These are phyloP conservation scores for Verasper variegatus DNA, from an alignment of 2,113 vertebrate species.

Conservation along the genomic window DNA sequence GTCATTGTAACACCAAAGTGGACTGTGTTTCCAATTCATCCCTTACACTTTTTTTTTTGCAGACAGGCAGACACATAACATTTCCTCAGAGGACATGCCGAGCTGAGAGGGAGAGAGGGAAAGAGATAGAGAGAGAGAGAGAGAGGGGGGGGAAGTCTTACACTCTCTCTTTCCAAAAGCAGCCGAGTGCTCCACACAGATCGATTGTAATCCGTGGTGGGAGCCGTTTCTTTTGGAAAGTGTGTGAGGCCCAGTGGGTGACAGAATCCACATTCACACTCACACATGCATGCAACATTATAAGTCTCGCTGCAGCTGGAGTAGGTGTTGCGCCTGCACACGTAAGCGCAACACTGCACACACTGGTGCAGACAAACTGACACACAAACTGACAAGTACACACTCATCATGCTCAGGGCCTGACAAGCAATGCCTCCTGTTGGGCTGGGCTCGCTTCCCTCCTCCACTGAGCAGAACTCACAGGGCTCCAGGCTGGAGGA, in stretches of 20 bases:
- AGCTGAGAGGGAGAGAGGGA: constrained; percentile 1
- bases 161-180: constrained; percentile 52
- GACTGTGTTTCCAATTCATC: constrained; percentile 63
- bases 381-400: constrained; percentile 49
- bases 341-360: constrained; percentile 2
- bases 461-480: constrained; percentile 66
- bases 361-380: constrained; percentile 45
- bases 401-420: constrained; percentile 53
- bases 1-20: constrained; percentile 64
- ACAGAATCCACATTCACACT: constrained; percentile 66
- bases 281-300: constrained; percentile 56
- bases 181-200: constrained; percentile 68
- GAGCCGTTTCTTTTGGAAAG: constrained; percentile 75
- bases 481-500: constrained; percentile 69
- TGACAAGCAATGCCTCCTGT: constrained; percentile 61
- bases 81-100: constrained; percentile 52
- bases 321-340: constrained; percentile 24
- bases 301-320: constrained; percentile 59
- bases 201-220: constrained; percentile 55
- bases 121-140: constrained; percentile 23
- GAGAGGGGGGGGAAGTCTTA: constrained; percentile 8
- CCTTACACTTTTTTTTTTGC: constrained; percentile 55
- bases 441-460: constrained; percentile 47
- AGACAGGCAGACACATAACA: constrained; percentile 62
- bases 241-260: constrained; percentile 72